Evolutionary conservation across 2,113 vertebrate species (phyloP), one percentile per base, ranked within the genome.

Genomic region (Salvelinus alpinus): DNA sequence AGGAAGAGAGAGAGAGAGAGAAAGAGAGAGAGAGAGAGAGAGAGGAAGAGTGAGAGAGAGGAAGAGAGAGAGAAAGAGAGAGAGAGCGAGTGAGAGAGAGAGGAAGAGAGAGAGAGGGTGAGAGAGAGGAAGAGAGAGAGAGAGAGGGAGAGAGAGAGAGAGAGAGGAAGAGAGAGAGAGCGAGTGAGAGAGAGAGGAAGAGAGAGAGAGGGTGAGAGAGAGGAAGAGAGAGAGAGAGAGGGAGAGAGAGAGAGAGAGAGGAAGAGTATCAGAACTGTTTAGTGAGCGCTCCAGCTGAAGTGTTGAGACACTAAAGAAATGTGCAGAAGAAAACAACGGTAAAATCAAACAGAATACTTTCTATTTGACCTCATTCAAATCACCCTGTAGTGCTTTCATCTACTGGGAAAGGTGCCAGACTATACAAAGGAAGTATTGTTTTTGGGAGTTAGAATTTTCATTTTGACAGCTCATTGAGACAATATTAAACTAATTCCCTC

Each of bases 301-400:
- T 47, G 24, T 44, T 47, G 44, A 78, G 70, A 73, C 76, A 78
- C 20, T 20, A n/a, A 67, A 68, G 71, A 68, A 64, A 64, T 59
- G 65, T 51, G 44, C 51, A 8, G 51, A 78, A 48, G 54, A 24
- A n/a, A 69, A 68, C 66, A 5, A 73, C 38, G 31, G 4, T 34
- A 76, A 81, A 77, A 81, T 83, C 66, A 87, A 81, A 83, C 78
- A 62, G 83, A 81, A 87, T 87, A 76, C 76, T 85, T 87, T 65
- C 83, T 71, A 71, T 74, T 62, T n/a, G 48, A 68, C 72, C 85
- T 66, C 72, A 79, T 73, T 76, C 59, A 78, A 70, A 71, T 47
- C n/a, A 57, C 79, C 69, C 67, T 29, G 51, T 34, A 69, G 25
- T 51, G 72, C 79, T 80, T 85, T 85, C 78, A 80, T 85, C 79